A percentile compares a stretch with the other conserved stretches of the same genome.
phyloP scores from a whole-genome alignment of 2,113 vertebrate species.

The Hyperoodon ampullatus region DNA sequence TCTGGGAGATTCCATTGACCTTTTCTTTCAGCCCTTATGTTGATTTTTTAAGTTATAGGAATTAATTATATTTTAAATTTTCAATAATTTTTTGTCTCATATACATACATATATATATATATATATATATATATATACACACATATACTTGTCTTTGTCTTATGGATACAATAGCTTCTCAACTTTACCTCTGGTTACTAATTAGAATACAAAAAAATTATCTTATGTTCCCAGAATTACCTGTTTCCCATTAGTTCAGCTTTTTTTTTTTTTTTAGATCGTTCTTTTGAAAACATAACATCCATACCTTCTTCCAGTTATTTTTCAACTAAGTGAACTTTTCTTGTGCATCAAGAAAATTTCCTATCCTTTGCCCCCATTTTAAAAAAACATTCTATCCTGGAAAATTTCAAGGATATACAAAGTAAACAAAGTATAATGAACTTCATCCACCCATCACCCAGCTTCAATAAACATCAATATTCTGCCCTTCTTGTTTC shows the following conservation, averaged over 20 bases:
- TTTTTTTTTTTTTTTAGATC: not conserved
- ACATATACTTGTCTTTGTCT: not conserved
- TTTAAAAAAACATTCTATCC: not conserved
- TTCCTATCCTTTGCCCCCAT: not conserved
- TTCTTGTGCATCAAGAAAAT: not conserved
- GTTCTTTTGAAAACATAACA: slow-evolving; percentile 10
- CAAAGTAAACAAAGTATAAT: not conserved
- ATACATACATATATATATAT: not conserved
- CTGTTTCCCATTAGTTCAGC: not conserved
- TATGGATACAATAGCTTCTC: not conserved
- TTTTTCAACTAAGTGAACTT: slow-evolving; percentile 32
- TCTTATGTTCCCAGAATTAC: not conserved
- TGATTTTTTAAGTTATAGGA: not conserved
- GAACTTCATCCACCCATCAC: not conserved
- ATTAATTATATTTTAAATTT: not conserved
- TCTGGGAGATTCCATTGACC: not conserved
- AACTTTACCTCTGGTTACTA: not conserved
- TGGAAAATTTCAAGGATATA: not conserved
- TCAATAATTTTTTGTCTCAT: not conserved
- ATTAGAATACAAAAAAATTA: not conserved
- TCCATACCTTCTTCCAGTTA: not conserved
- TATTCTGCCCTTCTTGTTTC: not conserved
- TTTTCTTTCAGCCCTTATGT: not conserved
- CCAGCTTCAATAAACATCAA: not conserved
- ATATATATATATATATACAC: not conserved